Base-by-base conservation (phyloP, 37 sponge, comb jelly and placozoan species). In the Halichondria panicea region DNA sequence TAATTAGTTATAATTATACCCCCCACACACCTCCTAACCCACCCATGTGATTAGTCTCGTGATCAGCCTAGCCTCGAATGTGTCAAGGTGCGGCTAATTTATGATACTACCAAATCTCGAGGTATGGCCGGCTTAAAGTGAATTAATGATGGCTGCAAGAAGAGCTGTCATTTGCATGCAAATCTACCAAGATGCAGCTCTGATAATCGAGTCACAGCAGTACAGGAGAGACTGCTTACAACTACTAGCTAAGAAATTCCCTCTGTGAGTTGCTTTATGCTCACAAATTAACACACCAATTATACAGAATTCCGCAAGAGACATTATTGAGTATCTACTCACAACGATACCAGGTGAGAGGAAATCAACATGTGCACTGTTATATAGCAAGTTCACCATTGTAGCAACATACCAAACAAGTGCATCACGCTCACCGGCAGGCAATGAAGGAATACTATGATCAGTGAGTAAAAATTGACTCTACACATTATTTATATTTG, bases 301-400 rank as follows among this genome's bases (percentile, higher is more conserved):
- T 15, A 27, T 79, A 13, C 71, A 90, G 90, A 7, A 41, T 84
- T n/a, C 45, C 85, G 8, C 45, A 58, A 1, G 81, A 35, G 33
- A 80, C 90, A 0, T 36, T 84, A 9, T 34, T 84, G 55, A 84
- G 90, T 58, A 90, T 90, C 4, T 84, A 80, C 40, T 84, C 90
- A 3, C 90, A 90, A 46, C 70, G 35, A 22, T 79, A 79, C 54
- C 80, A 79, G 77, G 87, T 79, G 70, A 55, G 53, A 43, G 22
- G 39, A 35, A 44, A 4, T 21, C 50, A 69, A 50, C 39, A 33
- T 5, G 19, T 59, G 22, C 61, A 59, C 8, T 59, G 27, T 12
- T 59, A 8, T n/a, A 24, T 59, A 18, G 22, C 61, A 24, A 18
- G 13, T 48, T 15, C n/a, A 2, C 36, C 54, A n/a, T 15, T 55